Base-by-base conservation (phyloP, 1,140 invertebrate genomes). In the Saxidomus purpurata region DNA sequence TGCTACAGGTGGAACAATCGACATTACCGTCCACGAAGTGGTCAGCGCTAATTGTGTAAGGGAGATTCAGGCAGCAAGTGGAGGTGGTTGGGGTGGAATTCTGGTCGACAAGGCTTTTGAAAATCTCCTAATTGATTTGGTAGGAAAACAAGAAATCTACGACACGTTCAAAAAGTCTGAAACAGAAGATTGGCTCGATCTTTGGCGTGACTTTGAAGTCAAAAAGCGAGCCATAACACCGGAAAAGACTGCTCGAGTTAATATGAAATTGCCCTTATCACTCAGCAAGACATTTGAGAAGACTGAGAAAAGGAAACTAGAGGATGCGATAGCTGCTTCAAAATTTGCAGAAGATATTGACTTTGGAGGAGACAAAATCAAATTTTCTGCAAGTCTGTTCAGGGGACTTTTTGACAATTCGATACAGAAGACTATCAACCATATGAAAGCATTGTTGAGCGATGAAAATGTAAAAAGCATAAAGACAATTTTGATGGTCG, bases 21-120 rank as follows among this genome's bases (percentile, higher is more conserved):
- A 87, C 49, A 77, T 87, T 15, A 87, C 84, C 11, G 55, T 87
- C 8, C 84, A 87, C 25, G 19, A 87, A 63, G 52, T 74, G 0
- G 19, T 34, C 22, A 9, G 22, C 1, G 31, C 9, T 22, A 43
- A 22, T 0, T 22, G 15, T 8, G 40, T 87, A 6, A 87, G 61
- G n/a, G 84, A 87, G 31, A n/a, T 87, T 9, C 36, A 28, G 15
- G 55, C 49, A 17, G 74, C 71, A 6, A 87, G 52, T 63, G 84
- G 84, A n/a, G 71, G 71, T 13, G 84, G n/a, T 0, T 87, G 84
- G 84, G 84, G 84, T 22, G 84, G 84, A 28, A 87, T 49, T 15
- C 25, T 34, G 17, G 84, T 87, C 0, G 84, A 87, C 49, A 49
- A 87, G 43, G 71, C 40, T 3, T 87, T 77, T 49, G 34, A 52